Percentiles rank a stretch among this genome's conserved stretches.
phyloP scores from a whole-genome alignment of 2,797 vertebrate species.

The Myotis vivesi region DNA sequence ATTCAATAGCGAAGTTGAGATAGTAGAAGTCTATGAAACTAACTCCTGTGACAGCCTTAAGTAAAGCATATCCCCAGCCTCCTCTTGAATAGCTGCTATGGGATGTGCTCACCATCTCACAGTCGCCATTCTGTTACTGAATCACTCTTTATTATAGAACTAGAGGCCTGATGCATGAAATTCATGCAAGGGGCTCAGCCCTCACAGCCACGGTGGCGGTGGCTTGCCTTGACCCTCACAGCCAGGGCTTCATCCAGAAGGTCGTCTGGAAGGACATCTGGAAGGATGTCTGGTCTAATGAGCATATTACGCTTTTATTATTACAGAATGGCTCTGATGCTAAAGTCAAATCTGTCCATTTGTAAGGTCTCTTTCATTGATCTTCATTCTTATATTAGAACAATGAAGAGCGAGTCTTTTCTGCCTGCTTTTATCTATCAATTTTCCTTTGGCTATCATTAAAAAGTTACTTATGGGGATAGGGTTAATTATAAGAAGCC shows the following conservation, averaged over 20 bases:
- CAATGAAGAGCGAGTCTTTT: neutral
- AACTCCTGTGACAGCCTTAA: neutral
- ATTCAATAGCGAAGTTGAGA: neutral
- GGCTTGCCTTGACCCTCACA: no score
- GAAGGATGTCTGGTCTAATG: no score
- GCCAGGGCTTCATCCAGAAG: no score
- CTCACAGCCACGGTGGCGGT: rapidly evolving
- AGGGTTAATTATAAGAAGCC: neutral
- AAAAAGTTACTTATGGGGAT: neutral
- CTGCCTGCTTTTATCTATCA: neutral
- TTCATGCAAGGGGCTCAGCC: no score
- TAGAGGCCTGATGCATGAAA: no score
- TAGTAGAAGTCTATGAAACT: neutral
- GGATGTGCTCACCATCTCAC: neutral
- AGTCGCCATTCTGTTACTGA: neutral
- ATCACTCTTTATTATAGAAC: neutral
- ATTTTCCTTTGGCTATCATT: neutral
- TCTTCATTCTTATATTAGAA: constrained; percentile 23
- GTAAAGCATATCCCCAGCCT: neutral
- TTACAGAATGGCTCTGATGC: neutral
- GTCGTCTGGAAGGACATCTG: no score
- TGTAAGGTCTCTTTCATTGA: neutral
- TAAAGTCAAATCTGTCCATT: neutral
- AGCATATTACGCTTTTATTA: neutral
- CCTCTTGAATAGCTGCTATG: neutral